Conservation (phyloP, 37 sponge, comb jelly and placozoan genomes). For the Ephydatia muelleri region DNA sequence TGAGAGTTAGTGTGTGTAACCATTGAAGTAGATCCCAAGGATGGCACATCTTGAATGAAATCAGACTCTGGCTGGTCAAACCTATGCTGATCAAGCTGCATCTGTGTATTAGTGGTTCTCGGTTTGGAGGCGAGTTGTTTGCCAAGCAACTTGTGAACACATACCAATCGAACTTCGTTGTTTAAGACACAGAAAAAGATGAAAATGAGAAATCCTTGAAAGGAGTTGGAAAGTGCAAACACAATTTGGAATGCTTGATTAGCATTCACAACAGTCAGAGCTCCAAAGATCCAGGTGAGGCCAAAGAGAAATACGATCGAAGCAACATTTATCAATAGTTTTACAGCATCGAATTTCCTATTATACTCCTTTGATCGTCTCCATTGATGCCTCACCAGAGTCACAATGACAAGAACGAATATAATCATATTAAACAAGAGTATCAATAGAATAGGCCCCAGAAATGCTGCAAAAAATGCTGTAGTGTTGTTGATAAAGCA, state of each 20-base stretch:
- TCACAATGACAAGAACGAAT: slow-evolving; percentile 32
- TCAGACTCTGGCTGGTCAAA: too few relatives aligned
- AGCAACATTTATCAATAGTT: neutral
- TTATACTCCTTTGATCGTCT: neutral
- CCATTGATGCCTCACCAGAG: slow-evolving; percentile 19
- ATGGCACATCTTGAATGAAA: too few relatives aligned
- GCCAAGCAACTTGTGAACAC: neutral
- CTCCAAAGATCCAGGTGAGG: slow-evolving; percentile 49
- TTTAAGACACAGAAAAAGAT: slow-evolving; percentile 26
- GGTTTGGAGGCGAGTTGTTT: too few relatives aligned
- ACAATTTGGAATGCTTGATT: slow-evolving; percentile 23
- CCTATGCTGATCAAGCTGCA: too few relatives aligned
- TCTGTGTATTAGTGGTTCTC: too few relatives aligned
- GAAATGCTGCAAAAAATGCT: slow-evolving; percentile 38
- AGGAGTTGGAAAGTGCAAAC: slow-evolving; percentile 31
- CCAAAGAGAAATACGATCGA: slow-evolving; percentile 5
- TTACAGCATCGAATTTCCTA: neutral
- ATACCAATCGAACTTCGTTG: neutral
- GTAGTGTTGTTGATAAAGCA: slow-evolving; percentile 52
- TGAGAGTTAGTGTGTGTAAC: too few relatives aligned
- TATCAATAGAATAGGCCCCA: slow-evolving; percentile 40
- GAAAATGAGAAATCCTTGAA: slow-evolving; percentile 41
- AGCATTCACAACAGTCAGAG: slow-evolving; percentile 19
- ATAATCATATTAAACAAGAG: slow-evolving; percentile 49
- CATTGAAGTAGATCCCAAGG: too few relatives aligned